Conservation (phyloP, 2,797 vertebrate genomes). For the Xenops minutus region DNA sequence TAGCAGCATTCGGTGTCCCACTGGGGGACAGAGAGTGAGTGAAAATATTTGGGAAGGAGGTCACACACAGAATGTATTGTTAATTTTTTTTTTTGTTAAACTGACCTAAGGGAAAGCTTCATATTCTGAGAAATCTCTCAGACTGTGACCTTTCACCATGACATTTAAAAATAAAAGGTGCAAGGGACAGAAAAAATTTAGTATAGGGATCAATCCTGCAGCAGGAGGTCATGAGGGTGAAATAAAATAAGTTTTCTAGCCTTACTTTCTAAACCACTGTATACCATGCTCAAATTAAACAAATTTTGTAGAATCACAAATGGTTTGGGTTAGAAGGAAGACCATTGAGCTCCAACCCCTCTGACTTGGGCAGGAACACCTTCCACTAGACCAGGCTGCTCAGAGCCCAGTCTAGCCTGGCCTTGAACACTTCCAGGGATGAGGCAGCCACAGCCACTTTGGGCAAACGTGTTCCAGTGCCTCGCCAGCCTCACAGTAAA, state of each 20-base stretch:
- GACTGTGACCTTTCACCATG: neutral
- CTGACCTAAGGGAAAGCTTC: neutral
- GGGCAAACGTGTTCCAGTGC: neutral
- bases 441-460: neutral
- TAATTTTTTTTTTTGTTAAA: neutral
- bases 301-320: neutral
- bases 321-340: neutral
- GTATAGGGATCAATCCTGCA: neutral
- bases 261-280: neutral
- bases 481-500: neutral
- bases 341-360: fast-evolving
- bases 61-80: neutral
- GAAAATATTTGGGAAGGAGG: neutral
- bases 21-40: neutral
- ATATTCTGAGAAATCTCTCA: neutral
- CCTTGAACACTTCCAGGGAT: neutral
- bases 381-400: neutral
- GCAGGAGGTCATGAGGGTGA: neutral
- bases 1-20: neutral
- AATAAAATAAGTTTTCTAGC: neutral
- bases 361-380: neutral
- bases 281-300: neutral
- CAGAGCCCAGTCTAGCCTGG: neutral
- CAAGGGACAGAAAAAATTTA: neutral
- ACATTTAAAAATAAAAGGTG: neutral